These are phyloP conservation scores for Diorhabda elongata DNA, from an alignment of 1,140 invertebrate genomes.

Conservation along the genomic window DNA sequence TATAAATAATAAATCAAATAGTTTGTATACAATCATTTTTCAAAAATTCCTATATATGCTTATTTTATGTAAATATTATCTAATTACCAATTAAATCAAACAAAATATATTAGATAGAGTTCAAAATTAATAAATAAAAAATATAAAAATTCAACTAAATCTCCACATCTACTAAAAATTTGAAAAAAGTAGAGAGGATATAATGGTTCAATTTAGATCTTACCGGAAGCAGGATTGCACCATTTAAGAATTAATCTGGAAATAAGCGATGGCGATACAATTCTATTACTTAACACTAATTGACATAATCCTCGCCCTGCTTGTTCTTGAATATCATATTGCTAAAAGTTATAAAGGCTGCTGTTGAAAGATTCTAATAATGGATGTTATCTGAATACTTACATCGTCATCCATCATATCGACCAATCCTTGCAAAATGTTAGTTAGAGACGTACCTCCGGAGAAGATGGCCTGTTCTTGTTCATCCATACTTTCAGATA, in stretches of 20 bases:
- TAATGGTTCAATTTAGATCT: too few species aligned
- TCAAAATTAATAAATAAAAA: too few species aligned
- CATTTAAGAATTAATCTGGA: slow-evolving; percentile 33
- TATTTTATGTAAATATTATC: too few species aligned
- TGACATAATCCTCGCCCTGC: slow-evolving; percentile 28
- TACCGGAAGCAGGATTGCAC: slow-evolving; percentile 29
- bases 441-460: slow-evolving; percentile 31
- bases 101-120: too few species aligned
- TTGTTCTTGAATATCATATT: slow-evolving; percentile 28
- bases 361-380: too few species aligned
- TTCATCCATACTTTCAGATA: slow-evolving; percentile 28
- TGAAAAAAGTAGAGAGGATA: too few species aligned
- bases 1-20: background rate
- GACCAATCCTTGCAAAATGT: slow-evolving; percentile 29
- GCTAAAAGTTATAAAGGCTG: slow-evolving; percentile 18
- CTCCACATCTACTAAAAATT: too few species aligned
- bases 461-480: slow-evolving; percentile 25
- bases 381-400: slow-evolving; percentile 3
- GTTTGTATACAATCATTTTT: background rate
- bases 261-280: slow-evolving; percentile 24
- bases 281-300: slow-evolving; percentile 25
- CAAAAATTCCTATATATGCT: too few species aligned
- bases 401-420: slow-evolving; percentile 34
- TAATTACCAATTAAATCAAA: too few species aligned
- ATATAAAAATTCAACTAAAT: too few species aligned